These are phyloP conservation scores for Nudaria mundana DNA, from an alignment of 2,888 invertebrate genomes.

Conservation along the genomic window DNA sequence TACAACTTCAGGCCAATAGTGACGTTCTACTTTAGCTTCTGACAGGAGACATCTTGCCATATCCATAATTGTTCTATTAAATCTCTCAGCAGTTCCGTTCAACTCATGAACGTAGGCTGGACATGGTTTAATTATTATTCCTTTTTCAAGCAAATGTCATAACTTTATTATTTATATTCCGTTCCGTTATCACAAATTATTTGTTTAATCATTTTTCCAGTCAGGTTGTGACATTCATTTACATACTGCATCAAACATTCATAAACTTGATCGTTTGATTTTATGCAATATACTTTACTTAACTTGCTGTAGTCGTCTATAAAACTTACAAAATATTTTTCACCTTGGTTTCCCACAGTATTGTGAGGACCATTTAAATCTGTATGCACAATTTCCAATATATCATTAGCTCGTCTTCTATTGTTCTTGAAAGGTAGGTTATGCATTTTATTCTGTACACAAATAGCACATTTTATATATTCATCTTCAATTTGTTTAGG, in stretches of 20 bases:
- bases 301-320: conserved; percentile 33
- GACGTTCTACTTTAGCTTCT: conserved; percentile 30
- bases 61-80: conserved; percentile 31
- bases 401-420: conserved; percentile 20
- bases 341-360: conserved; percentile 26
- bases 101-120: too few relatives aligned
- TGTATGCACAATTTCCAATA: conserved; percentile 28
- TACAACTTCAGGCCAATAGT: conserved; percentile 31
- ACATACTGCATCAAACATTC: conserved; percentile 25
- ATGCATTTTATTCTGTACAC: conserved; percentile 30
- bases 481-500: conserved; percentile 25
- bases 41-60: conserved; percentile 25
- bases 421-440: too few relatives aligned
- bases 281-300: conserved; percentile 23
- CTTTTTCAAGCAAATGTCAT: too few relatives aligned
- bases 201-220: conserved; percentile 26
- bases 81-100: conserved; percentile 28
- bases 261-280: conserved; percentile 21
- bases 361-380: conserved; percentile 33
- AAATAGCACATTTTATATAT: conserved; percentile 29
- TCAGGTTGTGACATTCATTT: conserved; percentile 23
- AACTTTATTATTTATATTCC: conserved; percentile 7
- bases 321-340: conserved; percentile 34
- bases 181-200: conserved; percentile 32
- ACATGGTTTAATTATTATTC: too few relatives aligned